Evolutionary conservation across 2,888 invertebrate species (phyloP).

Genomic region (Pterostichus madidus): DNA sequence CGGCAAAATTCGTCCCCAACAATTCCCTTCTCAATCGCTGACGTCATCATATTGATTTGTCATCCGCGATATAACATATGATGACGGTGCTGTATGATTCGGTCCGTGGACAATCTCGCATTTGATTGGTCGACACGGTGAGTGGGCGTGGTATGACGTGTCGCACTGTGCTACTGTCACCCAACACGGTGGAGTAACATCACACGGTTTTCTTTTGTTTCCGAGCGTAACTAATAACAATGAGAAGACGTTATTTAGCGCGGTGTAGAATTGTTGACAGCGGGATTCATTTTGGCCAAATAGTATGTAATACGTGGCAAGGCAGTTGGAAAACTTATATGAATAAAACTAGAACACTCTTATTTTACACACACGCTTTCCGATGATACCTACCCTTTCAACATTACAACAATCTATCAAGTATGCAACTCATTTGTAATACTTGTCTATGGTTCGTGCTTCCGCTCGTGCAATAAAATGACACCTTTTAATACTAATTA

Average conservation of each 20-base stretch:
- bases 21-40: constrained; percentile 6
- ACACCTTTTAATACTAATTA: no score
- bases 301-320: no score
- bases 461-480: no score
- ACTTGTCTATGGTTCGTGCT: no score
- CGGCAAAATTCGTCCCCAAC: not conserved
- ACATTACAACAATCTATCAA: no score
- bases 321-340: no score
- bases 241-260: not conserved
- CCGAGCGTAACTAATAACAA: constrained; percentile 10
- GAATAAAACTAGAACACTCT: no score
- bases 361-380: no score
- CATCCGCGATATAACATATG: constrained; percentile 30
- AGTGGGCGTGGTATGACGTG: constrained; percentile 34
- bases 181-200: constrained; percentile 28
- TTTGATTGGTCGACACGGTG: constrained; percentile 39
- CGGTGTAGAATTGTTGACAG: no score
- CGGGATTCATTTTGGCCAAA: no score
- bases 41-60: constrained; percentile 37
- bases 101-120: constrained; percentile 5
- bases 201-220: constrained; percentile 44
- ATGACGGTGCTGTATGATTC: constrained; percentile 48
- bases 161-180: constrained; percentile 53
- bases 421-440: no score
- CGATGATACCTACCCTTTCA: no score